Percentiles rank a stretch among this genome's conserved stretches.
Evolutionary conservation across 1,140 invertebrate species (phyloP).

Genomic region (Calliopsis andreniformis): DNA sequence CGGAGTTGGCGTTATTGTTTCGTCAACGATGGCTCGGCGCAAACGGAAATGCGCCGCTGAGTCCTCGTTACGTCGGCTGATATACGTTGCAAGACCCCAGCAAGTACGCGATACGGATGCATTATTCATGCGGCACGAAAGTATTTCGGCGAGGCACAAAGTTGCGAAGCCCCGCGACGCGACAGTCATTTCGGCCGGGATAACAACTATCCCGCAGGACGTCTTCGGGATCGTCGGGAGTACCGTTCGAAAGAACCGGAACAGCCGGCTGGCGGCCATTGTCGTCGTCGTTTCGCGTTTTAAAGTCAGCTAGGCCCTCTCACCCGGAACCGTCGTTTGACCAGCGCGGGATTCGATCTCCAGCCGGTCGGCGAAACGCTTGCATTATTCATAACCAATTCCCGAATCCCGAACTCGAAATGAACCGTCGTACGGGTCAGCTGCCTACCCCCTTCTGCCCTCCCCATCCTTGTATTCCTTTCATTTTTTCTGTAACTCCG

Average conservation of each 20-base stretch:
- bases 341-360: constrained; percentile 67
- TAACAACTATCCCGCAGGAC: constrained; percentile 59
- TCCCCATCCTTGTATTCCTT: constrained; percentile 44
- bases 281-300: constrained; percentile 57
- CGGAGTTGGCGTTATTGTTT: constrained; percentile 29
- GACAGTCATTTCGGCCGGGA: constrained; percentile 45
- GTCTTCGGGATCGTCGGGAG: constrained; percentile 6
- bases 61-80: constrained; percentile 45
- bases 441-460: constrained; percentile 24
- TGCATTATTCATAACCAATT: constrained; percentile 73
- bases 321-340: constrained; percentile 66
- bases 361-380: constrained; percentile 59
- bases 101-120: constrained; percentile 54
- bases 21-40: constrained; percentile 39
- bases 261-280: constrained; percentile 17
- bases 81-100: constrained; percentile 40
- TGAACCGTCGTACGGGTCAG: constrained; percentile 64
- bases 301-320: constrained; percentile 56
- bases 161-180: constrained; percentile 36
- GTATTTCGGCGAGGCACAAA: constrained; percentile 55
- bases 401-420: constrained; percentile 69
- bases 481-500: constrained; percentile 47
- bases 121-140: constrained; percentile 59
- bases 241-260: constrained; percentile 54
- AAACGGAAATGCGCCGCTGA: constrained; percentile 49